These are phyloP conservation scores for Cotesia glomerata DNA, from an alignment of 1,140 invertebrate genomes.

Conservation along the genomic window DNA sequence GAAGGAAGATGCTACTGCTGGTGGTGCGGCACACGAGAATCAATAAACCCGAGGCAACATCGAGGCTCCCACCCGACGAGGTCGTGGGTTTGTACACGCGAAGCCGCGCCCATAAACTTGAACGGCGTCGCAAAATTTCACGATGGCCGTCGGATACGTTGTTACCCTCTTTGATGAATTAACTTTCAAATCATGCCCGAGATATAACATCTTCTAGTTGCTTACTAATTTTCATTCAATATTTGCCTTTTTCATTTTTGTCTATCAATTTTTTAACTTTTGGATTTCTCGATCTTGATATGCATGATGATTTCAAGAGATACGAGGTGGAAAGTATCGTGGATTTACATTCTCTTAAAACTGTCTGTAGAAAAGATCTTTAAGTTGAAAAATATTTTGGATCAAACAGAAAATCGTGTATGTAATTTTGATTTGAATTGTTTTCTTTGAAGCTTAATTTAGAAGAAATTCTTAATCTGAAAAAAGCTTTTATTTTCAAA, in stretches of 20 bases:
- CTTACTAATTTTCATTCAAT: neutral
- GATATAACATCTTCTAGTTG: slow-evolving; percentile 1
- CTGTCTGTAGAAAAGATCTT: too few species aligned
- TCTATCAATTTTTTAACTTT: neutral
- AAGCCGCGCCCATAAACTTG: slow-evolving; percentile 59
- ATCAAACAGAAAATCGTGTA: too few species aligned
- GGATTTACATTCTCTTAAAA: too few species aligned
- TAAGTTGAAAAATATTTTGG: too few species aligned
- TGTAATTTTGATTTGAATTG: too few species aligned
- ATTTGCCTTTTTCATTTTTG: neutral
- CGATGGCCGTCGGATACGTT: slow-evolving; percentile 31
- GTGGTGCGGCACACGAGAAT: slow-evolving; percentile 45
- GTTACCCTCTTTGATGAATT: slow-evolving; percentile 46
- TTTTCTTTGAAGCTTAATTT: too few species aligned
- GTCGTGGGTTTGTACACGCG: slow-evolving; percentile 32
- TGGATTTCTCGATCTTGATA: neutral
- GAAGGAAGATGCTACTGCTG: slow-evolving; percentile 44
- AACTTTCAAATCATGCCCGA: slow-evolving; percentile 37
- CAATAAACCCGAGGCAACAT: slow-evolving; percentile 55
- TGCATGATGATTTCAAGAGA: too few species aligned
- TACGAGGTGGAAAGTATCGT: too few species aligned
- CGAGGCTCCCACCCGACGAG: slow-evolving; percentile 44
- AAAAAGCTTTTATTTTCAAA: too few species aligned
- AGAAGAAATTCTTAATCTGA: too few species aligned
- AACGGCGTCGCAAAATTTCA: slow-evolving; percentile 55